Evolutionary conservation across 2,888 invertebrate species (phyloP).

Genomic region (Lagria hirta): DNA sequence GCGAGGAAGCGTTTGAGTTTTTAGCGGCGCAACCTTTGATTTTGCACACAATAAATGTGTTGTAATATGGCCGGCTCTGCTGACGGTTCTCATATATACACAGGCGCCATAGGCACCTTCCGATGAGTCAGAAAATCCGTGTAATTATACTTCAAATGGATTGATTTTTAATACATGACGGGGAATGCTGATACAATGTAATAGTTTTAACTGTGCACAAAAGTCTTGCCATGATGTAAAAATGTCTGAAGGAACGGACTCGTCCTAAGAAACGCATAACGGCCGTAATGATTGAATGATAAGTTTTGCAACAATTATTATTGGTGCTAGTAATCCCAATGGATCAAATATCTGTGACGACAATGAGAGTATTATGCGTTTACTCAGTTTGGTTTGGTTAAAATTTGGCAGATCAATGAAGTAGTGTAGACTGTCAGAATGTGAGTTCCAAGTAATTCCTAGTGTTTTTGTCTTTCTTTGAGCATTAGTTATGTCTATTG

Average conservation of each 20-base stretch:
- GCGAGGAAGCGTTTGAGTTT: constrained; percentile 25
- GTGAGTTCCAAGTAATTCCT: constrained; percentile 2
- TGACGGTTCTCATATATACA: constrained; percentile 21
- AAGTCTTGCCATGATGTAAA: constrained; percentile 6
- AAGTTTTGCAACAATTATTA: constrained; percentile 8
- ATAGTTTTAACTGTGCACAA: not conserved
- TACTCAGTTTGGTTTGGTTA: constrained; percentile 2
- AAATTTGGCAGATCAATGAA: not conserved
- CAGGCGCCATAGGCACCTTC: constrained; percentile 25
- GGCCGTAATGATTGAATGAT: constrained; percentile 14
- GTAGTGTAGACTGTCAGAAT: constrained; percentile 1
- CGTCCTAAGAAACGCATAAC: constrained; percentile 11
- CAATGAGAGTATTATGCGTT: constrained; percentile 7
- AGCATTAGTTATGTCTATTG: not conserved
- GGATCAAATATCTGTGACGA: constrained; percentile 15
- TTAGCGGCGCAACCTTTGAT: constrained; percentile 30
- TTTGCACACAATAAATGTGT: constrained; percentile 26
- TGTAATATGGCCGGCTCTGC: not conserved
- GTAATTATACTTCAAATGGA: constrained; percentile 5
- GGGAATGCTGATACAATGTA: constrained; percentile 4
- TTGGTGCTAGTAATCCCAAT: constrained; percentile 11
- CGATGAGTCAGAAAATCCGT: constrained; percentile 17
- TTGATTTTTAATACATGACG: constrained; percentile 1
- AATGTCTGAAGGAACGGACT: constrained; percentile 8
- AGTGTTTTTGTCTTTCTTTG: constrained; percentile 5